phyloP scores from a whole-genome alignment of 2,888 invertebrate genomes.

The Athalia rosae region DNA sequence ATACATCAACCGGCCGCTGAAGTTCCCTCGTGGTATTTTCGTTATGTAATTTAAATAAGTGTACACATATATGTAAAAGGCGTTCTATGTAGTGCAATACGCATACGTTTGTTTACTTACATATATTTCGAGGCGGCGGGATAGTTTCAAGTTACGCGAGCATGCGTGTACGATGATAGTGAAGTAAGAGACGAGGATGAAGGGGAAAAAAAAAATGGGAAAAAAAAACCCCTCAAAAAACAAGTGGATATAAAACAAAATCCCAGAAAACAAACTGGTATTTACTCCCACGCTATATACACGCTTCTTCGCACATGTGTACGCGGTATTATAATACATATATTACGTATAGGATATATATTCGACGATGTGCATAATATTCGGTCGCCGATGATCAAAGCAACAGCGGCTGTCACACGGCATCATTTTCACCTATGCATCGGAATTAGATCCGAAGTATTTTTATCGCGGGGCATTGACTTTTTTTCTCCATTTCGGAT shows the following conservation, averaged over 20 bases:
- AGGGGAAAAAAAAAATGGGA: neutral
- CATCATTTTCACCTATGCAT: neutral
- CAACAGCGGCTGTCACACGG: neutral
- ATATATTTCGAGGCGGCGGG: neutral
- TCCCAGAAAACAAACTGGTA: conserved; percentile 26
- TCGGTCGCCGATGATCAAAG: conserved; percentile 7
- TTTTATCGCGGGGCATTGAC: conserved; percentile 41
- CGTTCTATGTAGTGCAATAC: neutral
- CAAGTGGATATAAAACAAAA: conserved; percentile 8
- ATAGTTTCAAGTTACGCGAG: conserved; percentile 19
- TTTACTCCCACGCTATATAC: conserved; percentile 37
- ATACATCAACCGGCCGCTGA: no score
- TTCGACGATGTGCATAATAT: neutral
- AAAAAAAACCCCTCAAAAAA: neutral
- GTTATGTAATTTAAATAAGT: neutral
- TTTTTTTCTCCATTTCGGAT: conserved; percentile 28
- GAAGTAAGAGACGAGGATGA: neutral
- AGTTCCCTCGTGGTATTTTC: neutral
- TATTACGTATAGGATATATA: neutral
- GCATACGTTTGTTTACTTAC: neutral
- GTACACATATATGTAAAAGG: neutral
- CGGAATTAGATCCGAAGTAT: neutral
- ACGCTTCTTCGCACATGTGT: neutral
- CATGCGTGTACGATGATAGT: no score
- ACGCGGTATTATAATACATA: neutral